phyloP scores from a whole-genome alignment of 2,888 invertebrate species.

The Drosophila kanekoi region DNA sequence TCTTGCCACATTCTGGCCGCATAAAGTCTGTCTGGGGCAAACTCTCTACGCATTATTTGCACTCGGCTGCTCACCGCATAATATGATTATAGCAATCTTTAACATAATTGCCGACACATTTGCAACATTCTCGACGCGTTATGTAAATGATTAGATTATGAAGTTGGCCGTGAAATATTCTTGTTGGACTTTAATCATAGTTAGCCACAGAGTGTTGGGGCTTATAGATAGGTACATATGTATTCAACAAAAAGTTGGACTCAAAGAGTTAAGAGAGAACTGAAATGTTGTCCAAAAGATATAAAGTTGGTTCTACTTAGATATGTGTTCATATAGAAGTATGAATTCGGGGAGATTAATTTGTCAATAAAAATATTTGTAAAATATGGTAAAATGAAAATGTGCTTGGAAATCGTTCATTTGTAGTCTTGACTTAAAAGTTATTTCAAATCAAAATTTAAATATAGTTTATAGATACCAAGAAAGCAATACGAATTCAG shows the following conservation, averaged over 20 bases:
- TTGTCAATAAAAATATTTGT: too few relatives aligned
- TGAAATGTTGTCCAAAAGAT: too few relatives aligned
- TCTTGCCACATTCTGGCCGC: slow-evolving; percentile 24
- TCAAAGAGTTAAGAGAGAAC: neutral
- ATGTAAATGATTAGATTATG: slow-evolving; percentile 28
- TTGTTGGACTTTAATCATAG: slow-evolving; percentile 1
- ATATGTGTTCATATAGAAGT: too few relatives aligned
- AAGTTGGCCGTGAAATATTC: slow-evolving; percentile 27
- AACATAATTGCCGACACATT: too few relatives aligned
- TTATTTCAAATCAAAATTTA: too few relatives aligned
- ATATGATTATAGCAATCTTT: slow-evolving; percentile 16
- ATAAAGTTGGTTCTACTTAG: too few relatives aligned
- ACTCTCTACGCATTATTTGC: slow-evolving; percentile 21
- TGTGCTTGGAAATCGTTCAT: too few relatives aligned
- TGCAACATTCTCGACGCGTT: slow-evolving; percentile 18
- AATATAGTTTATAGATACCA: too few relatives aligned
- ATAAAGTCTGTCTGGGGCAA: slow-evolving; percentile 1
- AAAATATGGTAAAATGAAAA: too few relatives aligned
- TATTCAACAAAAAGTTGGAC: neutral
- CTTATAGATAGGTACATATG: neutral
- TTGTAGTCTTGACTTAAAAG: too few relatives aligned
- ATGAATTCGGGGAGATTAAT: too few relatives aligned
- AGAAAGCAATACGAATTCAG: too few relatives aligned
- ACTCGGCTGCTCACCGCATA: neutral
- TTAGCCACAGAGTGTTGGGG: neutral